phyloP scores from a whole-genome alignment of 2,888 invertebrate genomes.

The Platycnemis pennipes region DNA sequence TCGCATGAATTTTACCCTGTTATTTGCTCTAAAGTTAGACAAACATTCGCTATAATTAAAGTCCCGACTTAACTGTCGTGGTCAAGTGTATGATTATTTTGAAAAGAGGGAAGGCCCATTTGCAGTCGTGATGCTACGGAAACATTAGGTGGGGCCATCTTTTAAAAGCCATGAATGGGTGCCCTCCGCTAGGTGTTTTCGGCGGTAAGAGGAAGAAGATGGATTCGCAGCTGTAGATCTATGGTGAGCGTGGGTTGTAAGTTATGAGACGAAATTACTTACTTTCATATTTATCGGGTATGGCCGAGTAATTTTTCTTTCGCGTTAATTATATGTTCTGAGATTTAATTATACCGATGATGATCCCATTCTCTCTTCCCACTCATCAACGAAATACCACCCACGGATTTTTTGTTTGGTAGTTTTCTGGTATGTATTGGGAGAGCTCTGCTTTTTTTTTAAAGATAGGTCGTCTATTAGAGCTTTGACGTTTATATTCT shows the following conservation, averaged over 20 bases:
- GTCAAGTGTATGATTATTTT: neutral
- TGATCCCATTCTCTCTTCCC: neutral
- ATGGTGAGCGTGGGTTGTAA: neutral
- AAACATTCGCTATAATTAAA: neutral
- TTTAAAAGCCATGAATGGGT: neutral
- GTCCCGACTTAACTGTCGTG: neutral
- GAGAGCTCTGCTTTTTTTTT: too few species aligned
- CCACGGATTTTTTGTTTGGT: neutral
- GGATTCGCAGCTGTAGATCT: neutral
- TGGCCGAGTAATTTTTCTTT: neutral
- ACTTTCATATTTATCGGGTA: neutral
- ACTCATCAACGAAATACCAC: neutral
- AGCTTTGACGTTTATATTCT: too few species aligned
- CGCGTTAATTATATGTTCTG: neutral
- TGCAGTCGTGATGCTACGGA: neutral
- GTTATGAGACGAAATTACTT: neutral
- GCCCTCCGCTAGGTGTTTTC: neutral
- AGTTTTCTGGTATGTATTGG: neutral
- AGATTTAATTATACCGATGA: neutral
- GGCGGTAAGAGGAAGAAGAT: neutral
- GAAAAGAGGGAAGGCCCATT: neutral
- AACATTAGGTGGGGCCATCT: neutral
- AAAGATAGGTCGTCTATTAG: too few species aligned
- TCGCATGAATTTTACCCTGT: neutral
- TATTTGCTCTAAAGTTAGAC: neutral